Evolutionary conservation across 2,888 invertebrate species (phyloP).

Genomic region (Agrenia bidenticulata): DNA sequence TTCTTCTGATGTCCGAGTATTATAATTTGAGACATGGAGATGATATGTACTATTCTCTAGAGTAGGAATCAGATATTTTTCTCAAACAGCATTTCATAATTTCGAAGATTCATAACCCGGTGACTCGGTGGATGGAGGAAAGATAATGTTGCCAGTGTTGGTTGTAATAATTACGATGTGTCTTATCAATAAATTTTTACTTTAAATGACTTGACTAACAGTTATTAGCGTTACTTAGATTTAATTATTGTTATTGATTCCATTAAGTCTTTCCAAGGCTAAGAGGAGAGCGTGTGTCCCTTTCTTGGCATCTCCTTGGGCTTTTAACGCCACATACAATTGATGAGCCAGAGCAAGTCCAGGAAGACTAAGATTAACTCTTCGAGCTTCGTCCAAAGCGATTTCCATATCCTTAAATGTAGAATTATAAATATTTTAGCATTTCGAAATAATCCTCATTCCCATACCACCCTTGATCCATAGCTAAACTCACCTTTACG

Average conservation of each 20-base stretch:
- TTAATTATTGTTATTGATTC: slow-evolving; percentile 13
- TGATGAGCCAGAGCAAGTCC: slow-evolving; percentile 35
- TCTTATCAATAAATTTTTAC: no score
- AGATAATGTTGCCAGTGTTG: no score
- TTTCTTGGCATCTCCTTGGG: slow-evolving; percentile 28
- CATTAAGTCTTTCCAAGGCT: slow-evolving; percentile 30
- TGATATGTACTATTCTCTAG: slow-evolving; percentile 22
- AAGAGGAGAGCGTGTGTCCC: slow-evolving; percentile 32
- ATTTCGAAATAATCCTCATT: not conserved
- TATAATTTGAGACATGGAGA: slow-evolving; percentile 7
- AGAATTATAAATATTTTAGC: not conserved
- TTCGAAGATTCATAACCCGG: no score
- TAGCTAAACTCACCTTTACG: slow-evolving; percentile 34
- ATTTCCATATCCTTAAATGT: slow-evolving; percentile 35
- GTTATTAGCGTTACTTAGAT: no score
- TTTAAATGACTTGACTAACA: no score
- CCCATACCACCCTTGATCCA: not conserved
- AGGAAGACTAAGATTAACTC: slow-evolving; percentile 29
- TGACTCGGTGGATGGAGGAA: no score
- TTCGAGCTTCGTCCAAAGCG: slow-evolving; percentile 32
- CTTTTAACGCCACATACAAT: slow-evolving; percentile 33
- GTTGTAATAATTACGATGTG: no score
- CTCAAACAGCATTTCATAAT: no score
- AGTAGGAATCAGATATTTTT: no score
- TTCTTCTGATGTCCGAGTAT: slow-evolving; percentile 19